A percentile compares a stretch with the other conserved stretches of the same genome.
Conservation (phyloP, 2,797 vertebrate species). For the Acipenser ruthenus region DNA sequence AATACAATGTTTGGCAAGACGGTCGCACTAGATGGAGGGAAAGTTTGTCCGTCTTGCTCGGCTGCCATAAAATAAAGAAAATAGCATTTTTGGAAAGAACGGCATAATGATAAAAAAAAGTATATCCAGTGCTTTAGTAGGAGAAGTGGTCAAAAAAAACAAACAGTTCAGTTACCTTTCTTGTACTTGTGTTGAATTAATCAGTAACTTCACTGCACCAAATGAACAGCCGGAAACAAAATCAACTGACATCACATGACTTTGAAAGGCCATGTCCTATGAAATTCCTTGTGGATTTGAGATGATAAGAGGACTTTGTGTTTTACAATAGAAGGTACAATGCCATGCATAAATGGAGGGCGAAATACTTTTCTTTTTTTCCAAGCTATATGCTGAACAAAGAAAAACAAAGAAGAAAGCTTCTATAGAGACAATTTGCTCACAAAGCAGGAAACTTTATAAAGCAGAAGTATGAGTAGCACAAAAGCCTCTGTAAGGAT, state of each 20-base stretch:
- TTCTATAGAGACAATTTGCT: constrained; percentile 26
- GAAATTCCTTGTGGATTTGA: constrained; percentile 32
- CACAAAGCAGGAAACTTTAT: constrained; percentile 35
- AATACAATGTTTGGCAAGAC: too few relatives aligned
- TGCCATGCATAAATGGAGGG: constrained; percentile 13
- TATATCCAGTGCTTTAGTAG: too few relatives aligned
- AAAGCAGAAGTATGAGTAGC: constrained; percentile 25
- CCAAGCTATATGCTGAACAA: constrained; percentile 15
- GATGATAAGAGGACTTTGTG: constrained; percentile 30
- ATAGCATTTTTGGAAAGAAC: too few relatives aligned
- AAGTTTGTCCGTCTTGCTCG: too few relatives aligned
- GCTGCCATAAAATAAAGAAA: too few relatives aligned
- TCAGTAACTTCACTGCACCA: too few relatives aligned
- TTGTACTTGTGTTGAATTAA: too few relatives aligned
- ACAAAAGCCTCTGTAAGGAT: constrained; percentile 32
- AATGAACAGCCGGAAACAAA: too few relatives aligned
- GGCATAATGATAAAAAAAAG: too few relatives aligned
- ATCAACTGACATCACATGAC: constrained; percentile 33
- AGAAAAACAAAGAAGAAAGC: constrained; percentile 24
- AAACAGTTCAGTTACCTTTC: too few relatives aligned
- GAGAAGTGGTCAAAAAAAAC: too few relatives aligned
- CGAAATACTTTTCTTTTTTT: background rate
- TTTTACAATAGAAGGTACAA: constrained; percentile 28
- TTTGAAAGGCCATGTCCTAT: constrained; percentile 37
- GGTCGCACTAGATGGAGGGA: too few relatives aligned